A percentile compares a stretch with the other conserved stretches of the same genome.
phyloP scores from a whole-genome alignment of 2,113 vertebrate genomes.

The Thomomys bottae region DNA sequence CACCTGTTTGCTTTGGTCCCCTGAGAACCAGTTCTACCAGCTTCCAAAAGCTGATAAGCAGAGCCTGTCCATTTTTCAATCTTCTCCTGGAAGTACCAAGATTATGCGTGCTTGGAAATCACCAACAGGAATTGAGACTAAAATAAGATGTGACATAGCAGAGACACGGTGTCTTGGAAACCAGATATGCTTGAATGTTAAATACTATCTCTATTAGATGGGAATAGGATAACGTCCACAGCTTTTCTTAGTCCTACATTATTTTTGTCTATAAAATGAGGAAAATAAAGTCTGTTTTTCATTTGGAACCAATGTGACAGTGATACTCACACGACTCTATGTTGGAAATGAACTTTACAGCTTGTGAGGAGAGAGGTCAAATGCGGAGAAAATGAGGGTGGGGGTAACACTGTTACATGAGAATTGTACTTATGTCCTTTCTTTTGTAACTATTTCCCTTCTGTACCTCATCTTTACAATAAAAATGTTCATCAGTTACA shows the following conservation, averaged over 20 bases:
- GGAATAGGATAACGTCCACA: not conserved
- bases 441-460: too few relatives aligned
- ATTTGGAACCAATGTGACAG: not conserved
- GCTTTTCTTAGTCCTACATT: not conserved
- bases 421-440: too few relatives aligned
- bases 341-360: too few relatives aligned
- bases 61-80: not conserved
- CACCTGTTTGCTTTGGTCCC: not conserved
- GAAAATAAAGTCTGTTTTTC: not conserved
- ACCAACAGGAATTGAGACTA: not conserved
- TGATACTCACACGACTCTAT: too few relatives aligned
- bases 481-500: too few relatives aligned
- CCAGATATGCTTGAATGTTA: not conserved
- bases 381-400: too few relatives aligned
- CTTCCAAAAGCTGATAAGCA: not conserved
- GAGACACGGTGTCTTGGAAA: not conserved
- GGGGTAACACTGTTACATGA: too few relatives aligned
- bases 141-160: not conserved
- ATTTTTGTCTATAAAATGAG: not conserved
- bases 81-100: not conserved
- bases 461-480: too few relatives aligned
- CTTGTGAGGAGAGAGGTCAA: too few relatives aligned
- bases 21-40: not conserved
- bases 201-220: not conserved
- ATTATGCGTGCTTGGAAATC: slow-evolving; percentile 3